A percentile compares a stretch with the other conserved stretches of the same genome.
These are phyloP conservation scores for Rhyacophila brunnea DNA, from an alignment of 1,140 invertebrate species.

Conservation along the genomic window DNA sequence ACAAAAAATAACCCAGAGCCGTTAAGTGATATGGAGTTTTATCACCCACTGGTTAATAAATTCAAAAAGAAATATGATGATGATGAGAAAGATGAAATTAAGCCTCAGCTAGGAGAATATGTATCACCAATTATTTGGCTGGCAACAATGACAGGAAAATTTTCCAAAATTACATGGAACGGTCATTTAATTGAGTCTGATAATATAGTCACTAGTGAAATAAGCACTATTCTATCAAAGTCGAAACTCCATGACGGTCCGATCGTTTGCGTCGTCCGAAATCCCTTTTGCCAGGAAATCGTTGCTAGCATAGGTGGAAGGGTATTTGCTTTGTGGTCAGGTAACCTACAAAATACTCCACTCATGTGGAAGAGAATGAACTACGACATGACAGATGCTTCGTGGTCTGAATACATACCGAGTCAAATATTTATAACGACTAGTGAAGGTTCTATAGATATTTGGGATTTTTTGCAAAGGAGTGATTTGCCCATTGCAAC, in stretches of 20 bases:
- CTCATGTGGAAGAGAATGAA: slow-evolving; percentile 55
- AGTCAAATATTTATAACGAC: slow-evolving; percentile 53
- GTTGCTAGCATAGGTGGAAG: slow-evolving; percentile 60
- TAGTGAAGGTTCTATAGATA: slow-evolving; percentile 56
- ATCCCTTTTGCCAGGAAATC: slow-evolving; percentile 53
- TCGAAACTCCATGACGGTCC: slow-evolving; percentile 66
- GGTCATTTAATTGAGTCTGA: slow-evolving; percentile 62
- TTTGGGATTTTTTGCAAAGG: slow-evolving; percentile 58
- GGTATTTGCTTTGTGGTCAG: slow-evolving; percentile 60
- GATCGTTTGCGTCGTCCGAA: slow-evolving; percentile 56
- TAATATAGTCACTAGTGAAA: slow-evolving; percentile 56
- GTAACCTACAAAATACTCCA: slow-evolving; percentile 48
- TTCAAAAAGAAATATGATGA: slow-evolving; percentile 34
- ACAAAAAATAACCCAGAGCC: slow-evolving; percentile 42
- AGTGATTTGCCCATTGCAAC: slow-evolving; percentile 52
- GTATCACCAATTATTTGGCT: slow-evolving; percentile 44
- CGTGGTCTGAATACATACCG: slow-evolving; percentile 53
- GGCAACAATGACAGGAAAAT: slow-evolving; percentile 52
- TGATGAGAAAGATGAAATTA: slow-evolving; percentile 44
- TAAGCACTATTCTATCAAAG: slow-evolving; percentile 46
- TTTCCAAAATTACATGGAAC: slow-evolving; percentile 57
- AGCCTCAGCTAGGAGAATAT: slow-evolving; percentile 46
- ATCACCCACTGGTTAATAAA: slow-evolving; percentile 39
- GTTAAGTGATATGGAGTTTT: slow-evolving; percentile 46
- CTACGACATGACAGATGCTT: slow-evolving; percentile 52